Evolutionary conservation across 2,113 vertebrate species (phyloP).

Genomic region (Eleginops maclovinus): DNA sequence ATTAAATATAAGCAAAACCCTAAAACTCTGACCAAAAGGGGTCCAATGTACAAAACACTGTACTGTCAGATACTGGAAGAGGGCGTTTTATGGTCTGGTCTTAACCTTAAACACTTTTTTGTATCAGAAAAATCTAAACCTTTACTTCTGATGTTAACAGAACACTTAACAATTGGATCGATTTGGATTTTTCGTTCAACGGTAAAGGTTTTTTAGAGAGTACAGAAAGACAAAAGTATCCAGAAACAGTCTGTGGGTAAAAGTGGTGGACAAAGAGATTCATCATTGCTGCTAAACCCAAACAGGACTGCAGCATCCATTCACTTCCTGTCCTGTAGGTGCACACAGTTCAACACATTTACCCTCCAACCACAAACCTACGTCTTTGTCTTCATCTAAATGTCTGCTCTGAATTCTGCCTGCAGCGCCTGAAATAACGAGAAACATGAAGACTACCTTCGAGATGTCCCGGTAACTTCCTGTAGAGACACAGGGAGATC

Average conservation of each 20-base stretch:
- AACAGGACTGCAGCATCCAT: background rate
- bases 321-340: slow-evolving; percentile 10
- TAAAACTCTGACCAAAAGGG: background rate
- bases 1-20: too few relatives aligned
- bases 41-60: too few relatives aligned
- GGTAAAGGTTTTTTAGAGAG: background rate
- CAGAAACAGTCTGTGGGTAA: background rate
- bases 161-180: background rate
- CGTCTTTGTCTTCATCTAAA: too few relatives aligned
- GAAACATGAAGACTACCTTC: background rate
- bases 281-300: background rate
- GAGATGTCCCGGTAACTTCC: slow-evolving; percentile 21
- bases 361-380: slow-evolving; percentile 13
- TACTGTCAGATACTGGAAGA: background rate
- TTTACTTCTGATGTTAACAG: background rate
- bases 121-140: too few relatives aligned
- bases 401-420: background rate
- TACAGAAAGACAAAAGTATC: too few relatives aligned
- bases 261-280: background rate
- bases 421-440: background rate
- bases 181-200: background rate
- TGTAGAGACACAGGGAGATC: background rate
- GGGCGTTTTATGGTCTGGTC: background rate
- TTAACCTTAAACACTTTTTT: too few relatives aligned
- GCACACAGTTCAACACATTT: background rate